Percentiles rank a stretch among this genome's conserved stretches.
Conservation (phyloP, 1,140 invertebrate genomes). For the Probaryconus sp. region DNA sequence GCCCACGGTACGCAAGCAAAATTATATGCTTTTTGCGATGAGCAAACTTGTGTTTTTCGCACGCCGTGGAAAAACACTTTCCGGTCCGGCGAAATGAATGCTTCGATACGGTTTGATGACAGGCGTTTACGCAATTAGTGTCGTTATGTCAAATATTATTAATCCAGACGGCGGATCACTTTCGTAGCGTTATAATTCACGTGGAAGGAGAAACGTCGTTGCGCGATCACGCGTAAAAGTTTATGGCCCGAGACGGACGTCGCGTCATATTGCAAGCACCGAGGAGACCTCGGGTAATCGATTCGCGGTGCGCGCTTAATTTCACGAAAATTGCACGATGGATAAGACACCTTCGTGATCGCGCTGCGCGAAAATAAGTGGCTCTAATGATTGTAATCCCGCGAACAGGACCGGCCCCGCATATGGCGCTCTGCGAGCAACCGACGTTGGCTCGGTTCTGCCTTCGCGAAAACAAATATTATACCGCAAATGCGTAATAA, state of each 20-base stretch:
- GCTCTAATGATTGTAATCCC: slow-evolving; percentile 77
- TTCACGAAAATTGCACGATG: slow-evolving; percentile 73
- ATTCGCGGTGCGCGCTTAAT: slow-evolving; percentile 76
- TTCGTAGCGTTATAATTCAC: slow-evolving; percentile 34
- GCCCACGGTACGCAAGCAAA: too few relatives aligned
- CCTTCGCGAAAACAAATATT: slow-evolving; percentile 36
- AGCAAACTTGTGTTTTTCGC: slow-evolving; percentile 15
- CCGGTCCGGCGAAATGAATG: slow-evolving; percentile 19
- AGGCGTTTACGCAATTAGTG: slow-evolving; percentile 45
- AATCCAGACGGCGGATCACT: slow-evolving; percentile 29
- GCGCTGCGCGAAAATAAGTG: slow-evolving; percentile 70
- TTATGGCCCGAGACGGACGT: slow-evolving; percentile 51
- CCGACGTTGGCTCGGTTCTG: slow-evolving; percentile 59
- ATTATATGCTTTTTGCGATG: too few relatives aligned
- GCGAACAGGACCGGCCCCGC: slow-evolving; percentile 71
- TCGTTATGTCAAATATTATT: slow-evolving; percentile 49
- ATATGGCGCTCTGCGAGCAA: slow-evolving; percentile 68
- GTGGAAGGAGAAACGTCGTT: slow-evolving; percentile 33
- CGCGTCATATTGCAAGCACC: slow-evolving; percentile 54
- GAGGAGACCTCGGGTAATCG: slow-evolving; percentile 70
- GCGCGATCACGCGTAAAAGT: slow-evolving; percentile 58
- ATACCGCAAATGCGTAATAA: slow-evolving; percentile 16
- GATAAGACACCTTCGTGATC: slow-evolving; percentile 70
- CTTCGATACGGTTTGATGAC: slow-evolving; percentile 33
- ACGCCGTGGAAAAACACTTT: slow-evolving; percentile 22